Evolutionary conservation across 2,797 vertebrate species (phyloP).

Genomic region (Tokudaia tokunoshimensis): DNA sequence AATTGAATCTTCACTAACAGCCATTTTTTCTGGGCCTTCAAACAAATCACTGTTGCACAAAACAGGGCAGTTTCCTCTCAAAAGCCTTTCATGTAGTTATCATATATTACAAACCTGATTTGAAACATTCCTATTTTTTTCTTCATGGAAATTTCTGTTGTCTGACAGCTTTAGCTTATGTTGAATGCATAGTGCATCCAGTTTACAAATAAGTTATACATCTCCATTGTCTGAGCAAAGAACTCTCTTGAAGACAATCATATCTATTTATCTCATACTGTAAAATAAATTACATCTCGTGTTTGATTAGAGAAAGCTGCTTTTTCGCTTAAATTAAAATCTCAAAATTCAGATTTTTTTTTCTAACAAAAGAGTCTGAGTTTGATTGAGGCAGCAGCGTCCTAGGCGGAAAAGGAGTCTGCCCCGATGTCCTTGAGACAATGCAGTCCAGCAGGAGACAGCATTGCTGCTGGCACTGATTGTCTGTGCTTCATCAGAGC

Average conservation of each 20-base stretch:
- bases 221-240: neutral
- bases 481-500: slow-evolving; percentile 54
- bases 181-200: neutral
- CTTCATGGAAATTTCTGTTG: slow-evolving; percentile 40
- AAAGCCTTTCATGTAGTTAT: neutral
- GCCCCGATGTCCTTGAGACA: slow-evolving; percentile 64
- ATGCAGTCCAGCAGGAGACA: slow-evolving; percentile 26
- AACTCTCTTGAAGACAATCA: slow-evolving; percentile 76
- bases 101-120: slow-evolving; percentile 32
- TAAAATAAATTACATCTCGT: slow-evolving; percentile 75
- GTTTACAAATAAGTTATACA: slow-evolving; percentile 12
- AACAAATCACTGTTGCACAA: slow-evolving; percentile 46
- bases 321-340: slow-evolving; percentile 70
- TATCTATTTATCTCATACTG: slow-evolving; percentile 64
- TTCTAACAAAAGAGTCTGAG: slow-evolving; percentile 54
- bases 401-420: slow-evolving; percentile 58
- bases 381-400: slow-evolving; percentile 3
- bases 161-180: slow-evolving; percentile 15
- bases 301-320: slow-evolving; percentile 65
- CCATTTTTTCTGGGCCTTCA: neutral
- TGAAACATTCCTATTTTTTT: slow-evolving; percentile 47
- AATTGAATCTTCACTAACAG: slow-evolving; percentile 7
- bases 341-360: slow-evolving; percentile 64
- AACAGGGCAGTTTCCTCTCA: slow-evolving; percentile 18
- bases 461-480: neutral